Base-by-base conservation (phyloP, 2,113 vertebrate species). In the Chloroceryle aenea region DNA sequence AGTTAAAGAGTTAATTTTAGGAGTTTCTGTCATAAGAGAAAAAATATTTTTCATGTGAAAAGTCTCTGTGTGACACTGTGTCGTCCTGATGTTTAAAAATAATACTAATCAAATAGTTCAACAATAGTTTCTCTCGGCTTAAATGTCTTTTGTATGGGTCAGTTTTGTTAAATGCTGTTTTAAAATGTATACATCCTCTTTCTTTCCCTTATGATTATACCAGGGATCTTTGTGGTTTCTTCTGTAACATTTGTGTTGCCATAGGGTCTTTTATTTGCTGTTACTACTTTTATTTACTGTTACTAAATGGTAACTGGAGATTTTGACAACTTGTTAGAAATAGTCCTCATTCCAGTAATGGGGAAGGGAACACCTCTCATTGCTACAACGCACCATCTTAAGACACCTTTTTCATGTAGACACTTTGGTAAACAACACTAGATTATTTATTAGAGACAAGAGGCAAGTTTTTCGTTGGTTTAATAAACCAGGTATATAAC, bases 281-380 rank as follows among this genome's bases (percentile, higher is more conserved):
- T 96, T 95, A 56, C 61, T 47, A 16, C 69, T 95, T 95, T 94
- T 93, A 96, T 93, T 95, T 95, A 89, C 80, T 92, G 93, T 92
- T 84, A 78, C 50, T 73, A 89, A 95, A 80, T 5, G 71, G 75
- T 77, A 93, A 96, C 42, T 85, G 69, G 86, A 92, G 83, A 89
- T 72, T 94, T 59, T 87, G 69, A 85, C 73, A 42, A 93, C 48
- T 85, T 53, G 61, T 90, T 95, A 86, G 76, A 86, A 90, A 87
- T 47, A 82, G 63, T 73, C 81, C 47, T 87, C 78, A 26, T 91
- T 96, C 74, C 27, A 91, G 21, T 77, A 83, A 91, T 27, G 32
- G 55, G 50, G 87, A 89, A 89, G 34, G 30, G 34, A 90, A 38
- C 80, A 63, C 61, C 25, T 90, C 53, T 58, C 67, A 58, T 1